phyloP scores from a whole-genome alignment of 2,113 vertebrate genomes.

The Aphyosemion australe region DNA sequence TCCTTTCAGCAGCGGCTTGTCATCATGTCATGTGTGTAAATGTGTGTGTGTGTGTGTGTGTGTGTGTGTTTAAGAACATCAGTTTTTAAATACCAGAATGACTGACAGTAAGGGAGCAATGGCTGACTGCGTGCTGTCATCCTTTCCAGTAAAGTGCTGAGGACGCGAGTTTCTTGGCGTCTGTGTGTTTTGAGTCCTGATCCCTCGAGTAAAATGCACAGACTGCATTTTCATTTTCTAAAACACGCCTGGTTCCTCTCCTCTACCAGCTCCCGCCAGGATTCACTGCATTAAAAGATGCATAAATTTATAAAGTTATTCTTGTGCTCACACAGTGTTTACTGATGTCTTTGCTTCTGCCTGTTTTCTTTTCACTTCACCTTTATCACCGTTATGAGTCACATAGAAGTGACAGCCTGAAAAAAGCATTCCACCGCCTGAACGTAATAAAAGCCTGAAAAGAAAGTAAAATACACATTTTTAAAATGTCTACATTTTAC shows the following conservation, averaged over 20 bases:
- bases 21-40: not conserved
- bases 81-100: conserved; percentile 23
- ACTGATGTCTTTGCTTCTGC: not conserved
- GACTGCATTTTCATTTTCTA: conserved; percentile 30
- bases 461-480: too few relatives aligned
- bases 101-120: conserved; percentile 41
- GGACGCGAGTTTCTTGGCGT: not conserved
- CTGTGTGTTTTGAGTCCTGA: not conserved
- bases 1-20: not conserved
- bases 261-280: not conserved
- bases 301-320: conserved; percentile 13
- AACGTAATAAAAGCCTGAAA: too few relatives aligned
- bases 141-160: conserved; percentile 33
- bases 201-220: conserved; percentile 17
- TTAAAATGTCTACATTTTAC: too few relatives aligned
- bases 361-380: not conserved
- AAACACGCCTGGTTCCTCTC: conserved; percentile 13
- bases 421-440: too few relatives aligned
- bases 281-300: conserved; percentile 7
- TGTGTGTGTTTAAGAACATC: not conserved
- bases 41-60: conserved; percentile 1
- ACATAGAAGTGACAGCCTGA: too few relatives aligned
- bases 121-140: conserved; percentile 20
- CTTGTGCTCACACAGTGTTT: conserved; percentile 5
- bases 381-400: not conserved